Base-by-base conservation (phyloP, 2,113 vertebrate species). In the Pica pica region DNA sequence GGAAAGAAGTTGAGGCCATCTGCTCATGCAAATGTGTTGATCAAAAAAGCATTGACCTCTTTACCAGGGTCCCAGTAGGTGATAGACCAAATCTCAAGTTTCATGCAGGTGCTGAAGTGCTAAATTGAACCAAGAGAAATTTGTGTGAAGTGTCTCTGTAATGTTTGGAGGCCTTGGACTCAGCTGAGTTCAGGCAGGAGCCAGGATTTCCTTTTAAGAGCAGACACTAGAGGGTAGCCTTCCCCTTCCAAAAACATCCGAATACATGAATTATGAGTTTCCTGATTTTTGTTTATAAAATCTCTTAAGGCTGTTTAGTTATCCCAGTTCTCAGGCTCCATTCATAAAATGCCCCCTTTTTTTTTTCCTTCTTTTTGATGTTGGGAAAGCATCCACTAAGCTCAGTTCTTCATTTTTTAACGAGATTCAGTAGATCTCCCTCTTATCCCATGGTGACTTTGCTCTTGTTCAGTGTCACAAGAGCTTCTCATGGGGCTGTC, bases 141-240 rank as follows among this genome's bases (percentile, higher is more conserved):
- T 30, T 61, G 7, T 53, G 13, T 39, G 53, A 68, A 46, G 15
- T 52, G 15, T 60, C 49, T 78, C 42, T 16, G 12, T 1, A 7
- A 9, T 56, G 28, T 60, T 50, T n/a, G 57, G 31, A 71, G 76
- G 50, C 46, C 21, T 57, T 61, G 33, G 59, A 35, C n/a, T 74
- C 4, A 1, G 20, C 1, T n/a, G 44, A 79, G 59, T 44, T 41
- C 24, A 24, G 21, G 31, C 20, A 63, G 74, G 50, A 89, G 57
- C 28, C 41, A 39, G 33, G 35, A 69, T 63, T 84, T 67, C 30
- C 47, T 82, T 79, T 46, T 4, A 26, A 52, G 44, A 92, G 42
- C 57, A 79, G 57, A 75, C 87, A 4, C 91, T 93, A 96, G 91
- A 74, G 94, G 90, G 91, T 90, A 94, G 71, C 52, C 46, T 95